These are phyloP conservation scores for Ophion obscuratus DNA, from an alignment of 2,888 invertebrate genomes.

Conservation along the genomic window DNA sequence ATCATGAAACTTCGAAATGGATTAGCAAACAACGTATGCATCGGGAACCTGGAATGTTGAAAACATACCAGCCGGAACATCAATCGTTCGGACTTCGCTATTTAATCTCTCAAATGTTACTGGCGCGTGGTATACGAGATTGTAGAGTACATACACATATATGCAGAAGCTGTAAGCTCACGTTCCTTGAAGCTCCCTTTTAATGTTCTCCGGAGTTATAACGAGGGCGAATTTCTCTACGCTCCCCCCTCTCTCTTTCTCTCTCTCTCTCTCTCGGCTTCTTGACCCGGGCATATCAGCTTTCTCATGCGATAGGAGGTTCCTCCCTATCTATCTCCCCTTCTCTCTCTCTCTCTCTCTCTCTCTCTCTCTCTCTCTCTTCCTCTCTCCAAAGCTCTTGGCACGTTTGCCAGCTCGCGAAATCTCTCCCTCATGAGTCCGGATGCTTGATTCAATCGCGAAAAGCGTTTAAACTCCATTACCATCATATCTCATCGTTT, in stretches of 20 bases:
- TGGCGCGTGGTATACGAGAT: slow-evolving; percentile 3
- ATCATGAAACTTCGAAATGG: neutral
- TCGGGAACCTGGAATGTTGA: neutral
- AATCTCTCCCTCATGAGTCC: slow-evolving; percentile 35
- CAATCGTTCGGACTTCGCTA: slow-evolving; percentile 24
- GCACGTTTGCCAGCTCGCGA: slow-evolving; percentile 45
- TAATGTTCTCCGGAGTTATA: slow-evolving; percentile 40
- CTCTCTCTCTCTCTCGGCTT: slow-evolving; percentile 11
- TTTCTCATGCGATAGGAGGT: slow-evolving; percentile 17
- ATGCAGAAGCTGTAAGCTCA: neutral
- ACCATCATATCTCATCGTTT: slow-evolving; percentile 13
- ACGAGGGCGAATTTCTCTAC: slow-evolving; percentile 43
- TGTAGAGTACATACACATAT: neutral
- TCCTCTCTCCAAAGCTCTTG: slow-evolving; percentile 25
- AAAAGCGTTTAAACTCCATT: slow-evolving; percentile 2
- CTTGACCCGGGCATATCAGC: slow-evolving; percentile 39
- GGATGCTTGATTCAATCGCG: slow-evolving; percentile 33
- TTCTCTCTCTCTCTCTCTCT: neutral
- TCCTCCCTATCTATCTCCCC: neutral
- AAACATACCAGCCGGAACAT: slow-evolving; percentile 27
- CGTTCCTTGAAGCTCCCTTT: slow-evolving; percentile 26
- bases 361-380: neutral
- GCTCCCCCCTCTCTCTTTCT: neutral
- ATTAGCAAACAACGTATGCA: neutral
- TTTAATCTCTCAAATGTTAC: slow-evolving; percentile 26